These are phyloP conservation scores for Denticeps clupeoides DNA, from an alignment of 2,797 vertebrate species.

Conservation along the genomic window DNA sequence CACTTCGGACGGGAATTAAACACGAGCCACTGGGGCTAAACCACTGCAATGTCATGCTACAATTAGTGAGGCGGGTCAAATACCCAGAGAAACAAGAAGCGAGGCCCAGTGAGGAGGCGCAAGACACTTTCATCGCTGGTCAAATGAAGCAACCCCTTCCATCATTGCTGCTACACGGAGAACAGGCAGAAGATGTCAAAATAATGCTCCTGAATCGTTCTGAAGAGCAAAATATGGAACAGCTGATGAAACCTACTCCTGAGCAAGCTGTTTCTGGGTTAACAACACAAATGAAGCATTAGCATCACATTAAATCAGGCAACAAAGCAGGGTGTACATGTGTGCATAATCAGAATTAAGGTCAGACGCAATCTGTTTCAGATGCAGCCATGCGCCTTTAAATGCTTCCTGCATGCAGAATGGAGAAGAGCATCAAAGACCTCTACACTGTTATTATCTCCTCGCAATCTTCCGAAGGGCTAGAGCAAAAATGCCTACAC, in stretches of 20 bases:
- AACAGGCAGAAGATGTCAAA: too few species aligned
- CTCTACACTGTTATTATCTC: too few species aligned
- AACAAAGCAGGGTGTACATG: constrained; percentile 15
- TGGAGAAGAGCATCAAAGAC: background rate
- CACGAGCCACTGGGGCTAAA: constrained; percentile 12
- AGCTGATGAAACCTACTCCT: too few species aligned
- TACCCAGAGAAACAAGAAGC: too few species aligned
- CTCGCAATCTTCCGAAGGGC: too few species aligned
- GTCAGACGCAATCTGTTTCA: constrained; percentile 35
- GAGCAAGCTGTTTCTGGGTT: constrained; percentile 5
- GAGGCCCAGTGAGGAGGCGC: too few species aligned
- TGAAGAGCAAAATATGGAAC: too few species aligned
- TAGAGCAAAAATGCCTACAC: too few species aligned
- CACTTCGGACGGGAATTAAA: constrained; percentile 25
- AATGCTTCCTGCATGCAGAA: constrained; percentile 20
- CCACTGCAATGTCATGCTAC: background rate
- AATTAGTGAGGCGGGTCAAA: background rate
- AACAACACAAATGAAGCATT: constrained; percentile 18
- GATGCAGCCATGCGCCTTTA: constrained; percentile 21
- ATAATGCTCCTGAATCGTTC: too few species aligned
- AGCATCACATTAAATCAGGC: constrained; percentile 11
- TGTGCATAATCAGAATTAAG: constrained; percentile 15
- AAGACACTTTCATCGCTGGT: too few species aligned
- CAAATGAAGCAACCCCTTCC: too few species aligned
- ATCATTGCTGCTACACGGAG: too few species aligned